Evolutionary conservation across 2,113 vertebrate species (phyloP), one percentile per base, ranked within the genome.

Genomic region (Neodon shergylaensis): DNA sequence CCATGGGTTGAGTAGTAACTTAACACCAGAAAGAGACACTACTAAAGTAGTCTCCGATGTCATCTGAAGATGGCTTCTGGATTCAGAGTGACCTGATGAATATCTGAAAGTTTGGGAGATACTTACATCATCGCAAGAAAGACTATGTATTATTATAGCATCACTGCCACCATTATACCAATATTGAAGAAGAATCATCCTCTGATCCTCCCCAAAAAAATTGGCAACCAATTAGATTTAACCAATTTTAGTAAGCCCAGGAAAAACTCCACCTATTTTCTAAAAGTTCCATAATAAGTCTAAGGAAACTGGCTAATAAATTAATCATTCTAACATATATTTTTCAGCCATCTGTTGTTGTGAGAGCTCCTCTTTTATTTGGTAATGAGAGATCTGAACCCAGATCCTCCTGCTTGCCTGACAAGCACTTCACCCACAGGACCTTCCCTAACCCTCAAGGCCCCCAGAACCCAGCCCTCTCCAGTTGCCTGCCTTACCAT

Each of bases 401-500:
- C 49, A 61, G n/a, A 39, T 83, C 54, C 14, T 83, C 3, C 24
- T 61, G 54, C 54, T 63, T 83, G 13, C 74, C 22, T 47, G 42
- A 11, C 24, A 26, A 47, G 39, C 24, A 76, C 74, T 76, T 76
- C 26, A 14, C 12, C 21, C 12, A 63, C 58, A 10, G 13, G 39
- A 39, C 12, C 22, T 28, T 63, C 7, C 24, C n/a, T 13, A 11
- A 58, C 19, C 33, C 17, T 11, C 19, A 33, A 58, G 10, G 1
- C 21, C 10, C 19, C 10, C 33, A 54, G 77, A 11, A 33, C 1
- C 19, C 1, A 31, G 11, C 28, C 65, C 49, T 13, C 33, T 28
- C 4, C 7, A 49, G 26, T 0, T 0, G 54, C 54, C 54, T 58
- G 54, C 54, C 14, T 7, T 3, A 21, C 26, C 26, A 4, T 31